Percentiles rank a stretch among this genome's conserved stretches.
phyloP scores from a whole-genome alignment of 1,140 invertebrate genomes.

The Heliothis subflexa region DNA sequence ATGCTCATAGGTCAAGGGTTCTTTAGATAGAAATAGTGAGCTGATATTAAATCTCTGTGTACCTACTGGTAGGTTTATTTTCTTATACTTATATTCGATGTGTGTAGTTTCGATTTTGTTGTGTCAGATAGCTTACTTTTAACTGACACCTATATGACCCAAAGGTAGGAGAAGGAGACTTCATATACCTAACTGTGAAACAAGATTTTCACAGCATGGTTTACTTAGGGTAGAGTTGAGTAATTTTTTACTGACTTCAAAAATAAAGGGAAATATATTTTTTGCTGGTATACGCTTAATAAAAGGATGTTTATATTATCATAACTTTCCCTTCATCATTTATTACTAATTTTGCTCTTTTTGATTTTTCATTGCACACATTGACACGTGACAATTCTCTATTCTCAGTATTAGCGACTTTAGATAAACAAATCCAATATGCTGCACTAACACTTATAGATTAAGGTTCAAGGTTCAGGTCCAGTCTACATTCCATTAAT shows the following conservation, averaged over 20 bases:
- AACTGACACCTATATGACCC: neutral
- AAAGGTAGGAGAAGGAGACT: too few relatives aligned
- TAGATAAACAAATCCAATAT: neutral
- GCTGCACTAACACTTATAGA: slow-evolving; percentile 2
- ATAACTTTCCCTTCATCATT: too few relatives aligned
- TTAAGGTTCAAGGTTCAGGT: slow-evolving; percentile 27
- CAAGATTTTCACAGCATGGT: too few relatives aligned
- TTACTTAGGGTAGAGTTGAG: too few relatives aligned
- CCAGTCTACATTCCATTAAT: neutral
- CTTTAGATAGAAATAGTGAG: neutral
- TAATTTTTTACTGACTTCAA: too few relatives aligned
- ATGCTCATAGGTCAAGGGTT: slow-evolving; percentile 11
- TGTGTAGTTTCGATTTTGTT: neutral
- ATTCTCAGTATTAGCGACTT: neutral
- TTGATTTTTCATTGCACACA: too few relatives aligned
- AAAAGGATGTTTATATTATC: too few relatives aligned
- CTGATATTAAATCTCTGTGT: neutral
- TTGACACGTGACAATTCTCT: neutral
- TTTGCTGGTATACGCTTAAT: too few relatives aligned
- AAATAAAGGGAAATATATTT: too few relatives aligned
- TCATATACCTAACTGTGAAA: too few relatives aligned
- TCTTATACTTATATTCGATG: neutral
- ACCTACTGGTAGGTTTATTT: neutral
- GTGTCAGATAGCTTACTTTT: neutral
- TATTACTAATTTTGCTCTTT: too few relatives aligned